Evolutionary conservation across 2,113 vertebrate genomes (phyloP).

Genomic region (Festucalex cinctus): DNA sequence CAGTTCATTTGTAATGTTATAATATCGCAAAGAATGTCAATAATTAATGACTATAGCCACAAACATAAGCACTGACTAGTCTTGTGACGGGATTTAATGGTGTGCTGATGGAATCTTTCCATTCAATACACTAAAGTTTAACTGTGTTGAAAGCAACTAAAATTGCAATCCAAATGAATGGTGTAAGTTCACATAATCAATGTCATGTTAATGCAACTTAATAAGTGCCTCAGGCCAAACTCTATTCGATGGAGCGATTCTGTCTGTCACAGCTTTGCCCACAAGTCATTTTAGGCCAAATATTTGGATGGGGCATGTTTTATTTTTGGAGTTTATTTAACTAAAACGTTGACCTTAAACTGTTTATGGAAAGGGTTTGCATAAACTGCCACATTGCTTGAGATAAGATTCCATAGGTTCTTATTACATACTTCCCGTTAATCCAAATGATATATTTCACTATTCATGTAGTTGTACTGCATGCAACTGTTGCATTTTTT

Average conservation of each 20-base stretch:
- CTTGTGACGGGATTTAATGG: slow-evolving; percentile 14
- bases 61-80: slow-evolving; percentile 26
- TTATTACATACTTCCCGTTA: not conserved
- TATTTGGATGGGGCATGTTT: slow-evolving; percentile 60
- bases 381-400: not conserved
- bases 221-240: slow-evolving; percentile 3
- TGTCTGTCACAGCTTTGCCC: slow-evolving; percentile 30
- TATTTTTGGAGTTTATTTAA: slow-evolving; percentile 62
- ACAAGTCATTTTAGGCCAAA: slow-evolving; percentile 56
- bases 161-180: slow-evolving; percentile 22
- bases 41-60: slow-evolving; percentile 20
- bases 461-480: not conserved
- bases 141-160: slow-evolving; percentile 29
- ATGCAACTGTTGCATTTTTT: no score
- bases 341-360: slow-evolving; percentile 30
- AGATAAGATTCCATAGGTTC: not conserved
- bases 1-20: not conserved
- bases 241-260: slow-evolving; percentile 34
- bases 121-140: slow-evolving; percentile 1
- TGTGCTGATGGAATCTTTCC: slow-evolving; percentile 22
- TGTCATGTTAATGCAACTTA: not conserved
- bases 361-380: not conserved
- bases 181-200: slow-evolving; percentile 25
- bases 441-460: not conserved
- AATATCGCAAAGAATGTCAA: not conserved